These are phyloP conservation scores for Muscina levida DNA, from an alignment of 2,888 invertebrate species.

Conservation along the genomic window DNA sequence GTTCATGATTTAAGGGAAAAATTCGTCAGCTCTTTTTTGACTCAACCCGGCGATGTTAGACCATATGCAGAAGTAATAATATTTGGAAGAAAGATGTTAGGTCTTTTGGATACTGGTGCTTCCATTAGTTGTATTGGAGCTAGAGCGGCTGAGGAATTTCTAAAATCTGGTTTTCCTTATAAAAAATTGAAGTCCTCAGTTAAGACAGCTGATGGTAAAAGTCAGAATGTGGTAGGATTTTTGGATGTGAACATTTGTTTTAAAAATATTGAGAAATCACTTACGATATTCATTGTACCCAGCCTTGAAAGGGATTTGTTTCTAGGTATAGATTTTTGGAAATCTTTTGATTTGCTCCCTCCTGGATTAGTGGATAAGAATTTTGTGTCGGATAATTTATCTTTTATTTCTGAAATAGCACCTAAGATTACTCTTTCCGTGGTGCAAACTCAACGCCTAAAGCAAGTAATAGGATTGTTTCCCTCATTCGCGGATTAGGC, in stretches of 20 bases:
- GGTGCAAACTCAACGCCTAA: slow-evolving; percentile 51
- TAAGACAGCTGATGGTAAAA: slow-evolving; percentile 3
- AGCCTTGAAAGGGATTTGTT: slow-evolving; percentile 10
- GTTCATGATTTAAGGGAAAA: neutral
- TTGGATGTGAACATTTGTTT: neutral
- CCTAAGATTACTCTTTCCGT: slow-evolving; percentile 63
- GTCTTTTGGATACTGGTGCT: slow-evolving; percentile 44
- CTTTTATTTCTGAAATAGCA: slow-evolving; percentile 1
- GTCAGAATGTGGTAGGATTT: neutral
- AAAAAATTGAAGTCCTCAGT: neutral
- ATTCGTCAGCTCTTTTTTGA: slow-evolving; percentile 1
- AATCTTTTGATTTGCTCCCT: neutral
- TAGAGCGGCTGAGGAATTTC: neutral
- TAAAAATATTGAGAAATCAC: neutral
- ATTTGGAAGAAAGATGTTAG: slow-evolving; percentile 28
- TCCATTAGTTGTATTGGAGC: slow-evolving; percentile 32
- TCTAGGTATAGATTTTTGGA: slow-evolving; percentile 7
- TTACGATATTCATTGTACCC: neutral
- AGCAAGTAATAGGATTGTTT: slow-evolving; percentile 37
- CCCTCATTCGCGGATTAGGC: slow-evolving; percentile 49
- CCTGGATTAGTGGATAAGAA: neutral
- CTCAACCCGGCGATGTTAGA: slow-evolving; percentile 16
- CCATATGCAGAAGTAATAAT: slow-evolving; percentile 34
- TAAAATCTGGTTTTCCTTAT: neutral
- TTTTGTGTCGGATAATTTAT: neutral